Evolutionary conservation across 2,888 invertebrate species (phyloP), one percentile per base, ranked within the genome.

Genomic region (Galerucella pusilla): DNA sequence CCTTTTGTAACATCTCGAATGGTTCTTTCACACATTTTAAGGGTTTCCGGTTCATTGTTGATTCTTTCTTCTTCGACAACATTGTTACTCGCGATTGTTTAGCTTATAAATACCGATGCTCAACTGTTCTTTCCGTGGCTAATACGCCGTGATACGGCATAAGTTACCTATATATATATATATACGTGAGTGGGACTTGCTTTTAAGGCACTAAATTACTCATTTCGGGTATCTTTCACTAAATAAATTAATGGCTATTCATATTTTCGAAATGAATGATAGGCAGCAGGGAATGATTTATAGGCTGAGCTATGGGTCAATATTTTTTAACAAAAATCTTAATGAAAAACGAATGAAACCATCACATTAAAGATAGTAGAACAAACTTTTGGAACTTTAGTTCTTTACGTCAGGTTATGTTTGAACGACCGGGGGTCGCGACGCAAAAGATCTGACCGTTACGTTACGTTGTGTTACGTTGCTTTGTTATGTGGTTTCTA

Each of bases 21-120:
- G 84, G 85, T 84, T 85, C 85, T 87, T 86, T 85, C 86, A 86
- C 87, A 86, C 86, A 85, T 86, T 87, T 87, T 86, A 85, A 87
- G 85, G 86, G 87, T 87, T 87, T 88, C 87, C 87, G 87, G 87
- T 87, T 83, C 82, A 84, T 87, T 87, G 87, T 87, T 82, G 81
- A 68, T 79, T 83, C 84, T 85, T 87, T 86, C 86, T 86, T 86
- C 83, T 85, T 81, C 83, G 80, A 83, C 82, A 83, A 85, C 85
- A 85, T 85, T 86, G 87, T 86, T 86, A 84, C 84, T 84, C 75
- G 78, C 84, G 82, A 86, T 86, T 86, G 87, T 87, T 86, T 86
- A 85, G 86, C 82, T 85, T 85, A 83, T 84, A 84, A 85, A 86
- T 86, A 85, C 86, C 85, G 84, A 85, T 85, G 85, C 82, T 83